Conservation (phyloP, 35 echinoderm and acorn worm genomes). For the Chiridota heheva region DNA sequence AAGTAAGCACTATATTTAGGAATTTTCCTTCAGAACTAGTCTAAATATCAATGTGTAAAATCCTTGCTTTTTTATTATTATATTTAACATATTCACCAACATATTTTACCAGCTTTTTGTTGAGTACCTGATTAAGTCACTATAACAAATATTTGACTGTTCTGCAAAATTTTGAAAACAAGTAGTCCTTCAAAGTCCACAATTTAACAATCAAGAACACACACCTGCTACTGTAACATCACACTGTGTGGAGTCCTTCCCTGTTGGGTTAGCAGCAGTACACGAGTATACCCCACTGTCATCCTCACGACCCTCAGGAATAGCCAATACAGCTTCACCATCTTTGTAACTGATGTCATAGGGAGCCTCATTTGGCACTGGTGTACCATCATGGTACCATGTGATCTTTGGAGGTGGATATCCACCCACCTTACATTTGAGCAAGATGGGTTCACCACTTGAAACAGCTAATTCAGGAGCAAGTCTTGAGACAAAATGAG, state of each 20-base stretch:
- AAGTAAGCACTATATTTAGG: too few species aligned
- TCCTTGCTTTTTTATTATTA: neutral
- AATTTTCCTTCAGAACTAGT: neutral
- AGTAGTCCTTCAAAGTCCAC: too few species aligned
- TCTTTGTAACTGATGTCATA: slow-evolving; percentile 9
- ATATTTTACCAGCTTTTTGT: too few species aligned
- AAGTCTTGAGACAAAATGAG: neutral
- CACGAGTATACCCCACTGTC: slow-evolving; percentile 2
- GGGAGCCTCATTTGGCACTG: neutral
- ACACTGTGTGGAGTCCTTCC: slow-evolving; percentile 5
- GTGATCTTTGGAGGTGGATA: slow-evolving; percentile 8
- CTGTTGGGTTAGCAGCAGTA: neutral
- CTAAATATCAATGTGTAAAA: neutral
- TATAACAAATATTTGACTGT: too few species aligned
- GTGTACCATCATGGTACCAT: slow-evolving; percentile 23
- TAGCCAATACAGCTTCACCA: slow-evolving; percentile 4
- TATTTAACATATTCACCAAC: too few species aligned
- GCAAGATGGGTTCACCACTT: neutral
- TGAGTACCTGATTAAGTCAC: too few species aligned
- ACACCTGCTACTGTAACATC: slow-evolving; percentile 50
- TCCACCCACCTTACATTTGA: slow-evolving; percentile 16
- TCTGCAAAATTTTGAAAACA: too few species aligned
- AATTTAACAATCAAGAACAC: too few species aligned
- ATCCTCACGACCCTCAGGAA: slow-evolving; percentile 10
- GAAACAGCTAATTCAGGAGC: neutral